Conservation (phyloP, 30 jellyfish, hydroid and myxozoan genomes). For the Cassiopea andromeda region DNA sequence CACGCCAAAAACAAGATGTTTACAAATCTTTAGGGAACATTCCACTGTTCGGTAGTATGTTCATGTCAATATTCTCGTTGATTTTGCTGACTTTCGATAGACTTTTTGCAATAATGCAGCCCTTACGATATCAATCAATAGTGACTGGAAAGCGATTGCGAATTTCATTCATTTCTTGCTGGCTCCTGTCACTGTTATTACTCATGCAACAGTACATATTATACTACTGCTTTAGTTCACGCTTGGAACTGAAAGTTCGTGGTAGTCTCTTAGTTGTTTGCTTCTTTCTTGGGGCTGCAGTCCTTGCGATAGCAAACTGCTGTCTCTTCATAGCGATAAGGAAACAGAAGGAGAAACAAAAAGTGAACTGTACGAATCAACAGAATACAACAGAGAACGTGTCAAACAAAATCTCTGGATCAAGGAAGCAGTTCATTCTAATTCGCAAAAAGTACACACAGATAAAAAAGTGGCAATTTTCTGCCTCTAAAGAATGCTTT, state of each 20-base stretch:
- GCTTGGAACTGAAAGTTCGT: constrained; percentile 23
- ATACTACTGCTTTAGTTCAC: neutral
- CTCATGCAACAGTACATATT: constrained; percentile 35
- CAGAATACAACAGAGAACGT: neutral
- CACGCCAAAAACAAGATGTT: neutral
- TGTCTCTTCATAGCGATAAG: constrained; percentile 24
- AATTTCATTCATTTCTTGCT: neutral
- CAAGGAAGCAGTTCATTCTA: neutral
- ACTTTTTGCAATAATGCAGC: constrained; percentile 31
- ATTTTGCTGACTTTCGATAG: constrained; percentile 51
- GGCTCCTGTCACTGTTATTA: constrained; percentile 37
- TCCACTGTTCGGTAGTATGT: constrained; percentile 71
- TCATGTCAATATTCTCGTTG: constrained; percentile 61
- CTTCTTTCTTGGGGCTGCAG: constrained; percentile 24
- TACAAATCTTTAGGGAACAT: constrained; percentile 33
- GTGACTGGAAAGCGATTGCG: constrained; percentile 22
- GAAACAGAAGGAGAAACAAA: constrained; percentile 6
- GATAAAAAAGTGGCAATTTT: constrained; percentile 16
- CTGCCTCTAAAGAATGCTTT: constrained; percentile 52
- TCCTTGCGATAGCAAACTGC: constrained; percentile 31
- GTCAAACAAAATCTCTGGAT: neutral
- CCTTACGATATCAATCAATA: constrained; percentile 16
- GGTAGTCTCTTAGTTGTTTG: constrained; percentile 23
- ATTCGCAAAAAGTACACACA: neutral
- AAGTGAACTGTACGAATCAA: neutral